phyloP scores from a whole-genome alignment of 1,140 invertebrate species.

The Tetraneura akinire region DNA sequence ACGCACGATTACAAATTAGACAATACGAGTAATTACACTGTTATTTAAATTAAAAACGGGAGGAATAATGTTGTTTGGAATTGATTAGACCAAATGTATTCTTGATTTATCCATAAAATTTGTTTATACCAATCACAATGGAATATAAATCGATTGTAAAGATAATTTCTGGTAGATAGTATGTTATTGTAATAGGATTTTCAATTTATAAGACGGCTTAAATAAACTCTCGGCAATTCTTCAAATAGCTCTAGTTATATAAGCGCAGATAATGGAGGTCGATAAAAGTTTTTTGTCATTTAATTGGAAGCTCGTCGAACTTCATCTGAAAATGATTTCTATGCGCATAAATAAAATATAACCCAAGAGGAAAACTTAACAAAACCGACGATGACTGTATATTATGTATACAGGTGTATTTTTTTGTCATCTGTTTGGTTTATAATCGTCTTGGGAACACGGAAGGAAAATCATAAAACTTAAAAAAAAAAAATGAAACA shows the following conservation, averaged over 20 bases:
- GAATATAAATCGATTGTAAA: background rate
- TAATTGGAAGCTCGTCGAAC: background rate
- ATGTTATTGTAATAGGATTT: background rate
- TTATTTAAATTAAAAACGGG: too few species aligned
- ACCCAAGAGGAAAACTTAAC: background rate
- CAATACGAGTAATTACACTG: too few species aligned
- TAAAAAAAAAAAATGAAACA: constrained; percentile 25
- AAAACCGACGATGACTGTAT: background rate
- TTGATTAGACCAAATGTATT: too few species aligned
- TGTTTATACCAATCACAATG: too few species aligned
- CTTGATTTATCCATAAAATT: too few species aligned
- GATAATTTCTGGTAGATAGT: background rate
- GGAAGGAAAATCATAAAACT: background rate
- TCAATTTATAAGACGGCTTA: background rate
- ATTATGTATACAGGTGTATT: background rate
- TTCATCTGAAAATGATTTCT: background rate
- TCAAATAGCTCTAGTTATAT: background rate
- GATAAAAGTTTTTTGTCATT: background rate
- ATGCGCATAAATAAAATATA: background rate
- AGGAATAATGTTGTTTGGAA: too few species aligned
- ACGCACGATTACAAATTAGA: too few species aligned
- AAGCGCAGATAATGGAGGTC: background rate
- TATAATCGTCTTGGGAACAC: background rate
- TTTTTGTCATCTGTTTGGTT: background rate
- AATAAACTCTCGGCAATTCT: background rate